Evolutionary conservation across 2,797 vertebrate genomes (phyloP).

Genomic region (Acanthurus leucopareius): DNA sequence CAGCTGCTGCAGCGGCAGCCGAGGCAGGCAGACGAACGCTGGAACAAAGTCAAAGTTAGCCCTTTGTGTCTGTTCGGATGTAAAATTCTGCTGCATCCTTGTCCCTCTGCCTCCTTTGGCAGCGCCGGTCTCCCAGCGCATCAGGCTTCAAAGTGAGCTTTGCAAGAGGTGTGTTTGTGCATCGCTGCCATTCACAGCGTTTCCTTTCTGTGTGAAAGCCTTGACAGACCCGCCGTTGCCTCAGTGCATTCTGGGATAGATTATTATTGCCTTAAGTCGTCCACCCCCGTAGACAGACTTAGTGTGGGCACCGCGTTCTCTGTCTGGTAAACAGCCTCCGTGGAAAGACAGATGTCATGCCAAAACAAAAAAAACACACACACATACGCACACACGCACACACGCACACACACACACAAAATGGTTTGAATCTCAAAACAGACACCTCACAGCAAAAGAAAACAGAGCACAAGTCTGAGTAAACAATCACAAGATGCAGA

Average conservation of each 20-base stretch:
- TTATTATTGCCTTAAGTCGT: slow-evolving; percentile 80
- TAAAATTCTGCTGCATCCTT: slow-evolving; percentile 72
- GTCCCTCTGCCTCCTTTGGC: slow-evolving; percentile 69
- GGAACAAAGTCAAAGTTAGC: slow-evolving; percentile 75
- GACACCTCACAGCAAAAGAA: slow-evolving; percentile 53
- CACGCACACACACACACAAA: slow-evolving; percentile 26
- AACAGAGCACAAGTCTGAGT: slow-evolving; percentile 59
- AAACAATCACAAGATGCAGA: slow-evolving; percentile 60
- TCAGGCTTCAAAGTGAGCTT: slow-evolving; percentile 75
- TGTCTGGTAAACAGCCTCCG: slow-evolving; percentile 77
- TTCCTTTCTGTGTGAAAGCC: slow-evolving; percentile 61
- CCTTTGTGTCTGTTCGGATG: slow-evolving; percentile 74
- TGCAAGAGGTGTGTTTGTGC: slow-evolving; percentile 71
- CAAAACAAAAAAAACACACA: slow-evolving; percentile 45
- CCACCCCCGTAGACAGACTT: slow-evolving; percentile 74
- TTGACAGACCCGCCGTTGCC: slow-evolving; percentile 74
- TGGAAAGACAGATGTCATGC: slow-evolving; percentile 79
- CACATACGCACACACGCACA: background rate
- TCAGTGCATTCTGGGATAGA: slow-evolving; percentile 79
- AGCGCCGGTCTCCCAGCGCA: slow-evolving; percentile 65
- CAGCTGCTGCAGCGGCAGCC: slow-evolving; percentile 39
- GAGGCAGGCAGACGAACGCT: slow-evolving; percentile 53
- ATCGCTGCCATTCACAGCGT: slow-evolving; percentile 69
- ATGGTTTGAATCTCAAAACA: slow-evolving; percentile 69
- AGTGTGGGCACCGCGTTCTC: slow-evolving; percentile 74